These are phyloP conservation scores for Phortica variegata DNA, from an alignment of 1,140 invertebrate species.

Conservation along the genomic window DNA sequence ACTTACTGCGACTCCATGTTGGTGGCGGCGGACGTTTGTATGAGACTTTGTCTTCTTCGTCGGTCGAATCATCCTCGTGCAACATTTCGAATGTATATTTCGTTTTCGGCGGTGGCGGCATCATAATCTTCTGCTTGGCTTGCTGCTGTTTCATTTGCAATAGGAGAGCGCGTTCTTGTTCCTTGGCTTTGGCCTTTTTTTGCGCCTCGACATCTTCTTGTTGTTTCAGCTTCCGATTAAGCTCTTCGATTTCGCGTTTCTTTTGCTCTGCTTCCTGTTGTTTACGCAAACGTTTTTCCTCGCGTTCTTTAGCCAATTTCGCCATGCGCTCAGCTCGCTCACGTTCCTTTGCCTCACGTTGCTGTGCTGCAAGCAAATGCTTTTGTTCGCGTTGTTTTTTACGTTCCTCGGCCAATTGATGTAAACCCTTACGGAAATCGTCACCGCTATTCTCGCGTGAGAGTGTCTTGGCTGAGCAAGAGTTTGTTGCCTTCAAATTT, in stretches of 20 bases:
- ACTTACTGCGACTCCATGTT: constrained; percentile 60
- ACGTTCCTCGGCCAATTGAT: constrained; percentile 59
- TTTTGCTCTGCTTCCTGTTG: constrained; percentile 59
- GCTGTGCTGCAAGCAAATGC: constrained; percentile 61
- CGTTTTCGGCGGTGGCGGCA: constrained; percentile 36
- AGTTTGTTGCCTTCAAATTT: constrained; percentile 27
- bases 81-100: constrained; percentile 58
- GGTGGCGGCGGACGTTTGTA: constrained; percentile 59
- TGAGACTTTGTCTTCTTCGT: constrained; percentile 59
- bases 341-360: constrained; percentile 62
- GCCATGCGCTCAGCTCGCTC: constrained; percentile 58
- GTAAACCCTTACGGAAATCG: constrained; percentile 48
- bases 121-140: constrained; percentile 37
- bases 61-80: constrained; percentile 61
- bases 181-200: constrained; percentile 55
- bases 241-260: constrained; percentile 60
- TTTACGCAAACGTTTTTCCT: constrained; percentile 58
- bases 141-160: constrained; percentile 40
- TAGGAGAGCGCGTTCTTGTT: constrained; percentile 44
- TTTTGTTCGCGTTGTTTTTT: constrained; percentile 63
- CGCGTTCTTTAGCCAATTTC: constrained; percentile 62
- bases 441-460: constrained; percentile 45
- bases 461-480: constrained; percentile 32
- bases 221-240: constrained; percentile 59
- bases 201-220: constrained; percentile 49